A percentile compares a stretch with the other conserved stretches of the same genome.
Conservation (phyloP, 2,797 vertebrate genomes). For the Siniperca scherzeri region DNA sequence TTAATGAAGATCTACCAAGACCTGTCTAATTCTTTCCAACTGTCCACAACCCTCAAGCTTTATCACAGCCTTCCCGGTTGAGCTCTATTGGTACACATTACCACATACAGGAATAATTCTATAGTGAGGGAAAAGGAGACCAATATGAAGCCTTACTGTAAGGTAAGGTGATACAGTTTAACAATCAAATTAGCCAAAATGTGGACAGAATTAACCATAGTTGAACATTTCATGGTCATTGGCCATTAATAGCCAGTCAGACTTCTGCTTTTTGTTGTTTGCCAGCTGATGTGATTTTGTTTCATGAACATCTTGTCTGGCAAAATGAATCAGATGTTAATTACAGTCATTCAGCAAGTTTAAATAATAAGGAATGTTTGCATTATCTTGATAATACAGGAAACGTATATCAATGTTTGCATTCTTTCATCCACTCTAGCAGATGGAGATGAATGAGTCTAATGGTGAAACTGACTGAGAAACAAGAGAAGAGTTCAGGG, state of each 20-base stretch:
- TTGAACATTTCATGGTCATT: background rate
- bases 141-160: background rate
- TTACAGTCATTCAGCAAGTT: background rate
- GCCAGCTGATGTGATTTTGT: background rate
- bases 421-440: background rate
- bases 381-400: background rate
- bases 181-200: background rate
- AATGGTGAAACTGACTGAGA: constrained; percentile 5
- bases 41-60: constrained; percentile 25
- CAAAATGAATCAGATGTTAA: background rate
- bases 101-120: background rate
- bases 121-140: background rate
- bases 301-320: background rate
- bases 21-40: constrained; percentile 31
- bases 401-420: background rate
- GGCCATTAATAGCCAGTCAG: background rate
- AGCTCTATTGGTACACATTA: background rate
- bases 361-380: background rate
- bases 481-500: background rate
- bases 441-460: background rate
- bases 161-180: background rate
- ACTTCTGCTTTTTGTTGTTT: background rate
- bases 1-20: constrained; percentile 60
- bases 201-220: background rate
- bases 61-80: background rate